These are phyloP conservation scores for Seriola quinqueradiata DNA, from an alignment of 2,113 vertebrate species.

Conservation along the genomic window DNA sequence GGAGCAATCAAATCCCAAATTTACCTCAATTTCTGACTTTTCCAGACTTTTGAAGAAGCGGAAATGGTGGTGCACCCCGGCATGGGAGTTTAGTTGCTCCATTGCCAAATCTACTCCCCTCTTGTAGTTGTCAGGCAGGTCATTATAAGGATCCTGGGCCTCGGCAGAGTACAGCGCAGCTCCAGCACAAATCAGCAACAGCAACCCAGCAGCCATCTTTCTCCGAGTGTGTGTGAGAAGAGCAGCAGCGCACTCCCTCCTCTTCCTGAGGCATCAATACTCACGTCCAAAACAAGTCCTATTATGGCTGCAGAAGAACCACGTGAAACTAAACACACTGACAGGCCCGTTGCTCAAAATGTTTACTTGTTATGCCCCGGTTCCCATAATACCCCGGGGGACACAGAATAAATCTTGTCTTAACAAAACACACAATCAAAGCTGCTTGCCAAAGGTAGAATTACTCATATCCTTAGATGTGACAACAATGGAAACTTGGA, in stretches of 20 bases:
- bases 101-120: conserved; percentile 76
- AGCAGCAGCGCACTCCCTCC: conserved; percentile 28
- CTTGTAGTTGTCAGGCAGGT: conserved; percentile 56
- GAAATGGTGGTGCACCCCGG: conserved; percentile 73
- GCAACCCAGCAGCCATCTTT: conserved; percentile 69
- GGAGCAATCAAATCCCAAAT: background rate
- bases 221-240: conserved; percentile 29
- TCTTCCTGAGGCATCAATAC: conserved; percentile 38
- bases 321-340: background rate
- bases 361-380: conserved; percentile 5
- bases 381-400: conserved; percentile 18
- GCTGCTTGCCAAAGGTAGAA: background rate
- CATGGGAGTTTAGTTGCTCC: conserved; percentile 58
- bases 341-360: background rate
- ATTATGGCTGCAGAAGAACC: conserved; percentile 27
- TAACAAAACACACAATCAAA: conserved; percentile 13
- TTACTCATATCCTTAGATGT: background rate
- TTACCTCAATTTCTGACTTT: conserved; percentile 72
- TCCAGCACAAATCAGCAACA: conserved; percentile 69
- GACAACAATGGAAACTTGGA: background rate
- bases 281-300: conserved; percentile 64
- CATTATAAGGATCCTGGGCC: conserved; percentile 52
- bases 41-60: conserved; percentile 72
- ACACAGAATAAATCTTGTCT: background rate
- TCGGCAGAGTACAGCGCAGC: conserved; percentile 33